Percentiles rank a stretch among this genome's conserved stretches.
Evolutionary conservation across 2,113 vertebrate genomes (phyloP).

Genomic region (Ophthalmolycus amberensis): DNA sequence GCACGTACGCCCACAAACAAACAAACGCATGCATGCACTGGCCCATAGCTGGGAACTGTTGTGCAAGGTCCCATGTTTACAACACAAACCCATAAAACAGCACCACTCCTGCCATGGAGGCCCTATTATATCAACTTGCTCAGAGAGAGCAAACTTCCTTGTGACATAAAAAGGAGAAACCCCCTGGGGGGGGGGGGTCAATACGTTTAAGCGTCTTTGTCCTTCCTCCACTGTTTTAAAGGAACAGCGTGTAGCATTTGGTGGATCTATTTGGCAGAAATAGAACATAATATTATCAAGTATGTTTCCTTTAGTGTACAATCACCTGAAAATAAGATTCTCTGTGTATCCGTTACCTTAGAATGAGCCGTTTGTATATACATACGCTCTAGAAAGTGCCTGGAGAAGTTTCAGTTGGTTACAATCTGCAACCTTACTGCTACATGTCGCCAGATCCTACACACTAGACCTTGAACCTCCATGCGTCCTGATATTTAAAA

Average conservation of each 20-base stretch:
- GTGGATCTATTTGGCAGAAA: neutral
- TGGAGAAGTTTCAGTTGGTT: neutral
- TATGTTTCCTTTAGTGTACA: neutral
- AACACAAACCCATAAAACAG: constrained; percentile 75
- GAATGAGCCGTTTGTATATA: neutral
- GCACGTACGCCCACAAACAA: constrained; percentile 36
- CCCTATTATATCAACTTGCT: constrained; percentile 58
- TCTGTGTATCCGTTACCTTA: neutral
- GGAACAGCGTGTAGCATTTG: neutral
- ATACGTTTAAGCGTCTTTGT: constrained; percentile 1
- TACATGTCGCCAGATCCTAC: neutral
- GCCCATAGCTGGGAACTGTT: constrained; percentile 62
- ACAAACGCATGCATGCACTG: constrained; percentile 39
- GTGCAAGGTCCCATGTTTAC: constrained; percentile 49
- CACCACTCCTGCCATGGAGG: constrained; percentile 56
- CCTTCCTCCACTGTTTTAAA: constrained; percentile 3
- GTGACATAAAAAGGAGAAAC: constrained; percentile 44
- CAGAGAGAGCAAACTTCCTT: constrained; percentile 39
- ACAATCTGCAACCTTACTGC: neutral
- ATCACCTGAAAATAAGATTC: neutral
- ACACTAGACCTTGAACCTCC: neutral
- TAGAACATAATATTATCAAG: neutral
- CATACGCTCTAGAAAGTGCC: neutral
- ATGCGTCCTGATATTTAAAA: neutral
- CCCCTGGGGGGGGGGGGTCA: constrained; percentile 14